Evolutionary conservation across 2,113 vertebrate genomes (phyloP).

Genomic region (Nannobrachium achirus): DNA sequence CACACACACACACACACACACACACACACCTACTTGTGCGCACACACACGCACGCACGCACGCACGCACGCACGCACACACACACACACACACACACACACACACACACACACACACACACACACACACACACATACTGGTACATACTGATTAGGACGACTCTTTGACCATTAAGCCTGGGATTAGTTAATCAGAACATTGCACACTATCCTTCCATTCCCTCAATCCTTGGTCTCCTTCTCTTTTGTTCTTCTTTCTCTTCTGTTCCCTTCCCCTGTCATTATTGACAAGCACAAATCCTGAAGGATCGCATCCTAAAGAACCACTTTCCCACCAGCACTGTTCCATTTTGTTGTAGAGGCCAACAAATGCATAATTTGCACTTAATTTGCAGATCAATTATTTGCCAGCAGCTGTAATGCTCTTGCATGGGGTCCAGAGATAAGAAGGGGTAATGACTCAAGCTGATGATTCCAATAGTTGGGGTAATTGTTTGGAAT

Average conservation of each 20-base stretch:
- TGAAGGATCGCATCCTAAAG: conserved; percentile 58
- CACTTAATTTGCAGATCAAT: conserved; percentile 68
- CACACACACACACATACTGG: background rate
- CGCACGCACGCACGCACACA: too few relatives aligned
- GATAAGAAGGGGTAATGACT: conserved; percentile 33
- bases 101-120: conserved; percentile 18
- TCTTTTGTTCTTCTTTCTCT: conserved; percentile 42
- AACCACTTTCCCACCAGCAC: conserved; percentile 61
- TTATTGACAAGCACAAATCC: conserved; percentile 59
- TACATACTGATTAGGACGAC: conserved; percentile 21
- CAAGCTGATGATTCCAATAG: conserved; percentile 32
- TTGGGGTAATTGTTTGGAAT: conserved; percentile 40
- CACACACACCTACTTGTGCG: too few relatives aligned
- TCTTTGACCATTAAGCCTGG: conserved; percentile 49
- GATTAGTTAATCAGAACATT: conserved; percentile 38
- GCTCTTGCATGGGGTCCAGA: conserved; percentile 40
- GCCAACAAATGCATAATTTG: conserved; percentile 59
- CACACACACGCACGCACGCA: conserved; percentile 1
- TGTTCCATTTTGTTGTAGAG: conserved; percentile 38
- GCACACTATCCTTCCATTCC: conserved; percentile 39
- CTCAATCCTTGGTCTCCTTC: conserved; percentile 47
- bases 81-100: too few relatives aligned
- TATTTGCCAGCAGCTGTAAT: conserved; percentile 52
- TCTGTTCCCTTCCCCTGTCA: conserved; percentile 29
- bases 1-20: too few relatives aligned